phyloP scores from a whole-genome alignment of 2,888 invertebrate genomes.

The Pilophorus perplexus region DNA sequence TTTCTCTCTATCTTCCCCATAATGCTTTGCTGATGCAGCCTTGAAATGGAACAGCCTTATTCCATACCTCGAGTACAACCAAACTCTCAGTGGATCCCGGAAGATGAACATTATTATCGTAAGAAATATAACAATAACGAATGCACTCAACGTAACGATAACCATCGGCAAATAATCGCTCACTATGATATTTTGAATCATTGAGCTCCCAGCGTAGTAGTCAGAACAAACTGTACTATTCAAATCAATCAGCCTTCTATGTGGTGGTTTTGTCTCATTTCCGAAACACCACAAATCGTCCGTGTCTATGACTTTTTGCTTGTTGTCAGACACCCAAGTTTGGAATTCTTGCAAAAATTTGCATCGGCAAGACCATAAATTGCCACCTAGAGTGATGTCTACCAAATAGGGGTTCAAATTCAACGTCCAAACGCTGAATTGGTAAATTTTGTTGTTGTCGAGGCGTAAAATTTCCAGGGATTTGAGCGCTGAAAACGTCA shows the following conservation, averaged over 20 bases:
- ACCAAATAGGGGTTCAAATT: conserved; percentile 66
- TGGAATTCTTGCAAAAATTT: conserved; percentile 75
- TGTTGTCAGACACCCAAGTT: conserved; percentile 77
- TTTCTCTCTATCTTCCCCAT: conserved; percentile 69
- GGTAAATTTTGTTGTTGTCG: conserved; percentile 78
- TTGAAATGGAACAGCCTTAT: conserved; percentile 68
- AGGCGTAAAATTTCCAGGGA: conserved; percentile 76
- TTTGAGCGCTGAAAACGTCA: conserved; percentile 72
- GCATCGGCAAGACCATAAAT: conserved; percentile 88
- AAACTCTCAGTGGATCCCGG: conserved; percentile 79
- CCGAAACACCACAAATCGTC: conserved; percentile 80
- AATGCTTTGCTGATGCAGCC: conserved; percentile 58
- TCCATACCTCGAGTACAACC: conserved; percentile 84
- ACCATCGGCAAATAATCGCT: conserved; percentile 82
- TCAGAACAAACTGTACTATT: conserved; percentile 84
- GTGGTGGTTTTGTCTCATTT: conserved; percentile 68
- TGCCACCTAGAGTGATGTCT: conserved; percentile 75
- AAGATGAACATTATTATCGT: conserved; percentile 79
- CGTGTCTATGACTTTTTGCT: conserved; percentile 73
- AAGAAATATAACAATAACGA: conserved; percentile 72
- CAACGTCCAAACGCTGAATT: conserved; percentile 77
- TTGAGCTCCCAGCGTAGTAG: conserved; percentile 78
- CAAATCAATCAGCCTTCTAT: conserved; percentile 75
- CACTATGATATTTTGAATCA: conserved; percentile 76
- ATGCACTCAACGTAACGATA: conserved; percentile 73